Conservation (phyloP, 1,140 invertebrate species). For the Drosophila mayri region DNA sequence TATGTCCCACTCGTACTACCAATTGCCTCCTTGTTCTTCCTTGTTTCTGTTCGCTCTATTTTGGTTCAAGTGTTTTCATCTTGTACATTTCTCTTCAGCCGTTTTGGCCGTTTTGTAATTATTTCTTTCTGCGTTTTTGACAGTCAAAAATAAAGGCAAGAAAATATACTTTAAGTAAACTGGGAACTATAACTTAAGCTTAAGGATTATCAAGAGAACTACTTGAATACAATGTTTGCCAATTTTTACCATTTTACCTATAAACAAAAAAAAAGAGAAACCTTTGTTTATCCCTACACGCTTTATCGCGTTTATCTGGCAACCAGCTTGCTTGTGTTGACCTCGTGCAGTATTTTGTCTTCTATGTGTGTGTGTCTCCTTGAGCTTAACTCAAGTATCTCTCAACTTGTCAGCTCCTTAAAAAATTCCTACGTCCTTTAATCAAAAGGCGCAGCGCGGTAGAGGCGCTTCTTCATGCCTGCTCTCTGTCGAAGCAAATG, state of each 20-base stretch:
- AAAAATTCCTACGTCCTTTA: slow-evolving; percentile 40
- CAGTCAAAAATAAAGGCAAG: neutral
- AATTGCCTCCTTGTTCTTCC: slow-evolving; percentile 33
- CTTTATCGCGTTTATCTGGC: slow-evolving; percentile 22
- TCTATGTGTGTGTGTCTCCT: slow-evolving; percentile 19
- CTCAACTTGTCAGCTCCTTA: slow-evolving; percentile 45
- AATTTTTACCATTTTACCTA: neutral
- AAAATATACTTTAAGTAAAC: neutral
- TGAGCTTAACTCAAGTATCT: slow-evolving; percentile 41
- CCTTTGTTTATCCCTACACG: slow-evolving; percentile 3
- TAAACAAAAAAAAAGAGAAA: slow-evolving; percentile 1
- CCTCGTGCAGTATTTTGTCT: slow-evolving; percentile 25
- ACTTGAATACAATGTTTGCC: neutral
- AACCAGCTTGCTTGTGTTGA: slow-evolving; percentile 23
- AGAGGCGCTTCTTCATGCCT: slow-evolving; percentile 15
- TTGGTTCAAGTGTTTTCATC: slow-evolving; percentile 51
- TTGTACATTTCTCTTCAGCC: slow-evolving; percentile 6
- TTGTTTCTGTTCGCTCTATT: slow-evolving; percentile 37
- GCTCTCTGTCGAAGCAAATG: slow-evolving; percentile 33
- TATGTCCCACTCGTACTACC: slow-evolving; percentile 9
- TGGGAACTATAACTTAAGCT: neutral
- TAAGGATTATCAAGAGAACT: neutral
- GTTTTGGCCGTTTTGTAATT: slow-evolving; percentile 17
- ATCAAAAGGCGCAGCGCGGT: slow-evolving; percentile 37
- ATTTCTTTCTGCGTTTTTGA: slow-evolving; percentile 5